phyloP scores from a whole-genome alignment of 2,113 vertebrate genomes.

The Rutilus rutilus region DNA sequence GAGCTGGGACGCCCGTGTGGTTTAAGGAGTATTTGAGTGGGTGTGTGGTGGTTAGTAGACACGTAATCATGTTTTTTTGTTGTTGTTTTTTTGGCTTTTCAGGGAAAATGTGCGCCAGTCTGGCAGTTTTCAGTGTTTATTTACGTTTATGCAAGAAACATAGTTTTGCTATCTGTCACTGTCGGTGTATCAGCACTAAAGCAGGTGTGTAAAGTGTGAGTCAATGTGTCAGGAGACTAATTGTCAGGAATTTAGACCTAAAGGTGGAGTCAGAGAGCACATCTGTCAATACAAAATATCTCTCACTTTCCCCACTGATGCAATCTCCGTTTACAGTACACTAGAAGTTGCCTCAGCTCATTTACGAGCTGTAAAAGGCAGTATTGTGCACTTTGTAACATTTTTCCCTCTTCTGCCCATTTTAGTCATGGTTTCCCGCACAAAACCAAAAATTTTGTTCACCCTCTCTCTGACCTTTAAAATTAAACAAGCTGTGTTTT shows the following conservation, averaged over 20 bases:
- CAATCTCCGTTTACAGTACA: not conserved
- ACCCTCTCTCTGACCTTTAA: not conserved
- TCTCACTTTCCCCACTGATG: constrained; percentile 6
- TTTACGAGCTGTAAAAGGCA: not conserved
- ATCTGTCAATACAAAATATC: not conserved
- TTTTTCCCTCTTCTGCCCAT: not conserved
- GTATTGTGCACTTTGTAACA: not conserved
- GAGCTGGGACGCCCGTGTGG: not conserved
- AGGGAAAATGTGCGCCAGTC: not conserved
- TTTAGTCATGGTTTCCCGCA: not conserved
- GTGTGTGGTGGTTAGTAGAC: constrained; percentile 5
- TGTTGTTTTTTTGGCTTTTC: not conserved
- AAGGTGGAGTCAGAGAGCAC: constrained; percentile 4
- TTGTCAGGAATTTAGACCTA: not conserved
- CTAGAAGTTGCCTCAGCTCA: not conserved
- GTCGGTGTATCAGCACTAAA: constrained; percentile 9
- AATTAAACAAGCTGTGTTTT: not conserved
- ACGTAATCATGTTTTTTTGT: not conserved
- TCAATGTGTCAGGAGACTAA: not conserved
- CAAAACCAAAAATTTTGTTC: not conserved
- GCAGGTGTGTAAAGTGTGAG: not conserved
- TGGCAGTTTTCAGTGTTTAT: not conserved
- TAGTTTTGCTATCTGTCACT: constrained; percentile 2
- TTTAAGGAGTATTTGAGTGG: constrained; percentile 14
- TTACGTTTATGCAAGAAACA: not conserved